These are phyloP conservation scores for Actias luna DNA, from an alignment of 2,888 invertebrate species.

Conservation along the genomic window DNA sequence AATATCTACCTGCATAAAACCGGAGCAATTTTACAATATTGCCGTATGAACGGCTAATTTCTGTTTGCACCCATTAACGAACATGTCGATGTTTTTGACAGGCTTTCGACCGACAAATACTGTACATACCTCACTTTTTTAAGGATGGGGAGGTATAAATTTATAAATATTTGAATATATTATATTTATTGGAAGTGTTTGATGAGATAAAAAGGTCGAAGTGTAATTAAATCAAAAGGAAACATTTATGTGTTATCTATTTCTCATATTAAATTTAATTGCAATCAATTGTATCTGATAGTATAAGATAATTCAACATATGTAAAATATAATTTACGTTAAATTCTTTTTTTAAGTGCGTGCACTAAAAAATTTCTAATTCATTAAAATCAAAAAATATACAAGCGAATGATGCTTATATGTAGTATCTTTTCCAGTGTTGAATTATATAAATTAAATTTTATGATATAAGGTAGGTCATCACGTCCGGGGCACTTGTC, in stretches of 20 bases:
- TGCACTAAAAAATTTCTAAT: too few species aligned
- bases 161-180: neutral
- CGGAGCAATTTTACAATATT: conserved; percentile 20
- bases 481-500: conserved; percentile 74
- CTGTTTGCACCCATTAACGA: conserved; percentile 30
- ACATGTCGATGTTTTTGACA: conserved; percentile 34
- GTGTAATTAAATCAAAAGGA: too few species aligned
- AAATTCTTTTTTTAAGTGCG: too few species aligned
- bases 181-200: too few species aligned
- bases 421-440: conserved; percentile 23
- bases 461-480: conserved; percentile 49
- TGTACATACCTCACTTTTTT: conserved; percentile 2
- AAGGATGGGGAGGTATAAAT: neutral
- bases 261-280: neutral
- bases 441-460: conserved; percentile 50
- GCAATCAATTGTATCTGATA: neutral
- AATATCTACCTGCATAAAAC: conserved; percentile 13
- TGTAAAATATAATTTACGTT: too few species aligned
- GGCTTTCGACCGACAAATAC: conserved; percentile 18
- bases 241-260: neutral
- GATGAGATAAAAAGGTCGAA: too few species aligned
- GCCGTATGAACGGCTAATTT: conserved; percentile 28
- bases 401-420: too few species aligned
- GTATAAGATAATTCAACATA: too few species aligned
- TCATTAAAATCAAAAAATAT: too few species aligned